Base-by-base conservation (phyloP, 2,113 vertebrate species). In the Epinephelus lanceolatus region DNA sequence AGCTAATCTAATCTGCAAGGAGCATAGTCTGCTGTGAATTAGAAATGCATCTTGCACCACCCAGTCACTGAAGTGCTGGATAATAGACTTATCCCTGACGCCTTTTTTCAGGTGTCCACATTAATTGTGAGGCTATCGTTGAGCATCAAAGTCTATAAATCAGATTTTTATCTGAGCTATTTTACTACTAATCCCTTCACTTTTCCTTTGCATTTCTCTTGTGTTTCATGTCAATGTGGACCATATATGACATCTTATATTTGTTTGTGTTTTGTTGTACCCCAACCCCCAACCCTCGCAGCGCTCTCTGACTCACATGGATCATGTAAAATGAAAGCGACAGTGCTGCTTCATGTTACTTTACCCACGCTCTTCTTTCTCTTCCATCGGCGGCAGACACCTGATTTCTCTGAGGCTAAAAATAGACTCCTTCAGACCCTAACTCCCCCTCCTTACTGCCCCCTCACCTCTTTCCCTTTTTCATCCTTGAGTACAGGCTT, bases 321-420 rank as follows among this genome's bases (percentile, higher is more conserved):
- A 78, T 91, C 88, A 87, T 72, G 71, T 76, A 75, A 93, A 93
- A 82, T 83, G 56, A 88, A 86, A 85, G 84, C 49, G 73, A 90
- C 91, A 83, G 71, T 15, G 10, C 77, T 75, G 71, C 68, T 84
- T 88, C 75, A 68, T 81, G 87, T 90, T 76, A 70, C 74, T 88
- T 78, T 88, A 76, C 66, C 86, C 61, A 75, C 9, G 17, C 79
- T 74, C 23, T 56, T 25, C 30, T 86, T 85, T 89, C 71, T 87
- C 86, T 90, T 90, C 87, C 86, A 87, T 57, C 74, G 79, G 60
- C 72, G n/a, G 30, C 78, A 85, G 84, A 91, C 86, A 91, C 90
- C 90, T 93, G 89, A 92, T 88, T 93, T 91, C 71, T 87, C 71
- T 53, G 47, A 65, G 33, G 40, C 86, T 93, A 93, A 90, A 94